A percentile compares a stretch with the other conserved stretches of the same genome.
Evolutionary conservation across 2,113 vertebrate species (phyloP).

Genomic region (Notiomystis cincta): DNA sequence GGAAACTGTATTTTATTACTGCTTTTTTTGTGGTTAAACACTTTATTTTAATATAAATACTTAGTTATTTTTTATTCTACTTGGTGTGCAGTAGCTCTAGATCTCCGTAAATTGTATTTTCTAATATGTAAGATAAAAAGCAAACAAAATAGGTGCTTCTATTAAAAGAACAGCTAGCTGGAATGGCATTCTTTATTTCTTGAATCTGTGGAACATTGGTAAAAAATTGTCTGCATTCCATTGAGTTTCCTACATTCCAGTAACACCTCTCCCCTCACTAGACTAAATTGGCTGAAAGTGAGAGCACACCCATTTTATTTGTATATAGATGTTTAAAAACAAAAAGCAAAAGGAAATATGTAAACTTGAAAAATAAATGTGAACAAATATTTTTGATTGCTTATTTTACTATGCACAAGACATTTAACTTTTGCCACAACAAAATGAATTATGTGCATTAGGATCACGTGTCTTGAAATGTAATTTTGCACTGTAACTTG

Average conservation of each 20-base stretch:
- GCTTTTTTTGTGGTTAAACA: slow-evolving; percentile 82
- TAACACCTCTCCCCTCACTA: slow-evolving; percentile 4
- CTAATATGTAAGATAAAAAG: slow-evolving; percentile 47
- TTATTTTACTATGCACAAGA: slow-evolving; percentile 74
- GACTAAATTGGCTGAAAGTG: slow-evolving; percentile 43
- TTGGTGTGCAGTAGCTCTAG: slow-evolving; percentile 68
- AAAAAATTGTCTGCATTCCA: slow-evolving; percentile 70
- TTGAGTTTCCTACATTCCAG: slow-evolving; percentile 70
- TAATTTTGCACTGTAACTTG: slow-evolving; percentile 69
- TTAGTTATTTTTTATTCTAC: slow-evolving; percentile 75
- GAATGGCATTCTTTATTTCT: slow-evolving; percentile 51
- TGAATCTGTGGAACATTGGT: slow-evolving; percentile 49
- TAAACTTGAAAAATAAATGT: slow-evolving; percentile 79
- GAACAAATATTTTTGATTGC: slow-evolving; percentile 71
- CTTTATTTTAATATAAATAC: slow-evolving; percentile 81
- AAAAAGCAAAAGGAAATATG: slow-evolving; percentile 5
- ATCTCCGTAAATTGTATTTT: slow-evolving; percentile 55
- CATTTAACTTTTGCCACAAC: slow-evolving; percentile 62
- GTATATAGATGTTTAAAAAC: slow-evolving; percentile 64
- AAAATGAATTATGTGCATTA: slow-evolving; percentile 22
- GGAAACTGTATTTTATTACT: slow-evolving; percentile 82
- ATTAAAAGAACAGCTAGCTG: slow-evolving; percentile 61
- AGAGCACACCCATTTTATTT: slow-evolving; percentile 67
- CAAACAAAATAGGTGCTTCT: slow-evolving; percentile 68
- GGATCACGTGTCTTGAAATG: slow-evolving; percentile 58